Evolutionary conservation across 2,797 vertebrate species (phyloP).

Genomic region (Huso huso): DNA sequence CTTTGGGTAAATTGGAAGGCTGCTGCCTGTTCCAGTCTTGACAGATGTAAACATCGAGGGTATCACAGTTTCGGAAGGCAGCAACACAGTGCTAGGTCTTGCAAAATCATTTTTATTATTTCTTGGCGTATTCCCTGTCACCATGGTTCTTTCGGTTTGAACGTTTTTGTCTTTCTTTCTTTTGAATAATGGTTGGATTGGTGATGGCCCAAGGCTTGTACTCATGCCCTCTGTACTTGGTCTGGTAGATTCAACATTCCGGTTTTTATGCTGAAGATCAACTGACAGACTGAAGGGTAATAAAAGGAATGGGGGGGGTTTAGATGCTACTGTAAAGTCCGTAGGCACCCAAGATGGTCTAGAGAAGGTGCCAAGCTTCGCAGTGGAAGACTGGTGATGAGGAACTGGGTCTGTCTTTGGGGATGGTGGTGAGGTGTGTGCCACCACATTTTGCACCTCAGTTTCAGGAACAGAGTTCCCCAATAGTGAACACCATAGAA

Average conservation of each 20-base stretch:
- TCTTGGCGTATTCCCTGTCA: too few relatives aligned
- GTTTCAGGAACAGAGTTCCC: slow-evolving; percentile 21
- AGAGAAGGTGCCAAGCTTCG: slow-evolving; percentile 18
- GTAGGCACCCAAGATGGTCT: slow-evolving; percentile 16
- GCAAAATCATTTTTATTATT: neutral
- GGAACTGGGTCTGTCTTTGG: slow-evolving; percentile 11
- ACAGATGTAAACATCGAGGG: neutral
- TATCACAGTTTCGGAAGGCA: neutral
- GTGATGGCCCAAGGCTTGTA: neutral
- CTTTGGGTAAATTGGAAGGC: neutral
- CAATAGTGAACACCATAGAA: slow-evolving; percentile 36
- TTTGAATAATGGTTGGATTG: neutral
- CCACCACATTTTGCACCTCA: slow-evolving; percentile 23
- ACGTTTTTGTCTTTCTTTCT: neutral
- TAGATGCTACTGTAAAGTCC: slow-evolving; percentile 19
- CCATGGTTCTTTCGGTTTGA: too few relatives aligned
- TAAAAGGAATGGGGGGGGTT: slow-evolving; percentile 28
- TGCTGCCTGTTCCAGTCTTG: neutral
- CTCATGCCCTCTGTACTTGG: slow-evolving; percentile 20
- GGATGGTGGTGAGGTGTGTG: slow-evolving; percentile 20
- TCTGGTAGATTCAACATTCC: slow-evolving; percentile 30
- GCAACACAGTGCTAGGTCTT: neutral
- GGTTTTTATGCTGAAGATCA: slow-evolving; percentile 28
- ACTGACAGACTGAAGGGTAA: slow-evolving; percentile 17
- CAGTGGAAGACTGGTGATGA: slow-evolving; percentile 5